Evolutionary conservation across 2,888 invertebrate genomes (phyloP), one percentile per base, ranked within the genome.

Genomic region (Itoplectis maculator): DNA sequence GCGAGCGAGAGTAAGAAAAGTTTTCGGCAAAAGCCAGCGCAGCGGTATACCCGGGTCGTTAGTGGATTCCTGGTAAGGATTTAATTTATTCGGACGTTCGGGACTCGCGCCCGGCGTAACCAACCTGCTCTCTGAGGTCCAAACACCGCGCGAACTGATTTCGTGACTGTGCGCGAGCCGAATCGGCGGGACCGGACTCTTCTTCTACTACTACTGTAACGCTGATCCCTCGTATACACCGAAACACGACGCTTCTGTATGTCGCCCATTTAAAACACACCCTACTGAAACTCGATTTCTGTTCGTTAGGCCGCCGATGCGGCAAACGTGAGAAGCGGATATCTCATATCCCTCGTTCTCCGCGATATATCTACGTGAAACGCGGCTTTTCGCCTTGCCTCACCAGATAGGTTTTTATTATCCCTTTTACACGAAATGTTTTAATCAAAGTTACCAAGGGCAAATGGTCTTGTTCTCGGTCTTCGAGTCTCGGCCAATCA

Each of bases 11-110:
- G 80, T 45, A 66, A 80, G 73, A 80, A 74, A 79, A 82, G 70
- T 74, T 82, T 79, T 79, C 81, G 61, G 54, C 84, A 75, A 77
- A 40, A 74, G 61, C 69, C 70, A n/a, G n/a, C n/a, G 56, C 63
- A 78, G 63, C 63, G 87, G 84, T 88, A 88, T n/a, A n/a, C n/a
- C 78, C 82, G 86, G 88, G 86, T 90, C 88, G 88, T 90, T 90
- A 90, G 88, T 87, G 88, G 83, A 90, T 90, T 90, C 90, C 85
- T 86, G 89, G 89, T 90, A 90, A 88, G 88, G 87, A 89, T 89
- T 90, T 90, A 89, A 90, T 89, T 90, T 90, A 90, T 90, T 90
- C 89, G 86, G 81, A 86, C 86, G 86, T 86, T 81, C 76, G 78
- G n/a, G 66, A 29, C 49, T 73, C 81, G 74, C 69, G 77, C 72